Conservation (phyloP, 1,140 invertebrate species). For the Apocrypta bakeri region DNA sequence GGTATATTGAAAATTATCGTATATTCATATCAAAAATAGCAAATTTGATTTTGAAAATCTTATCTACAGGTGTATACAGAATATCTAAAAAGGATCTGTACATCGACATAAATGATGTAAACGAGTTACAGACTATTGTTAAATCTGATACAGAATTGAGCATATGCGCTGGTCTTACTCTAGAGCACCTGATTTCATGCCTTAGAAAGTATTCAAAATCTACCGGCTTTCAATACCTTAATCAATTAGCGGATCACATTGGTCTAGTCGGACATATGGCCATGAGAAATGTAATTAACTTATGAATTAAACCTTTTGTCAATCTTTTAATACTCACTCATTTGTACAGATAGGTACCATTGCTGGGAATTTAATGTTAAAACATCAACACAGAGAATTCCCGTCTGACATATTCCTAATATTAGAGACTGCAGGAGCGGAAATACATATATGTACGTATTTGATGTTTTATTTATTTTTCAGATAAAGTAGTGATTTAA, state of each 20-base stretch:
- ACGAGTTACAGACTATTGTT: constrained; percentile 76
- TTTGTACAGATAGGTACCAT: constrained; percentile 79
- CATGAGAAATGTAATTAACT: constrained; percentile 80
- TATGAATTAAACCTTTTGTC: too few relatives aligned
- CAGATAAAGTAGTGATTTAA: too few relatives aligned
- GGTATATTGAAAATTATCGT: not conserved
- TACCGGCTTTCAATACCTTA: constrained; percentile 75
- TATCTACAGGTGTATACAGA: constrained; percentile 77
- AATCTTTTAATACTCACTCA: not conserved
- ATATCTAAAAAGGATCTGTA: constrained; percentile 75
- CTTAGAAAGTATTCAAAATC: constrained; percentile 75
- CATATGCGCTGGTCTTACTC: constrained; percentile 79
- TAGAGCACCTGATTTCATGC: constrained; percentile 79
- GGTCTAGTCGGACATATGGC: constrained; percentile 83
- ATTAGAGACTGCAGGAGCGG: constrained; percentile 80
- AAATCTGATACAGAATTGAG: constrained; percentile 74
- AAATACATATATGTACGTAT: constrained; percentile 77
- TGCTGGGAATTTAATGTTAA: constrained; percentile 87
- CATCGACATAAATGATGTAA: constrained; percentile 83
- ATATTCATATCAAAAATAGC: not conserved
- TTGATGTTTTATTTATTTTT: too few relatives aligned
- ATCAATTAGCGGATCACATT: constrained; percentile 78
- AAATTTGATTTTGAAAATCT: not conserved
- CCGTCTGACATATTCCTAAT: constrained; percentile 85
- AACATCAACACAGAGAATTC: constrained; percentile 81